phyloP scores from a whole-genome alignment of 2,113 vertebrate species.

The Acanthisitta chloris region DNA sequence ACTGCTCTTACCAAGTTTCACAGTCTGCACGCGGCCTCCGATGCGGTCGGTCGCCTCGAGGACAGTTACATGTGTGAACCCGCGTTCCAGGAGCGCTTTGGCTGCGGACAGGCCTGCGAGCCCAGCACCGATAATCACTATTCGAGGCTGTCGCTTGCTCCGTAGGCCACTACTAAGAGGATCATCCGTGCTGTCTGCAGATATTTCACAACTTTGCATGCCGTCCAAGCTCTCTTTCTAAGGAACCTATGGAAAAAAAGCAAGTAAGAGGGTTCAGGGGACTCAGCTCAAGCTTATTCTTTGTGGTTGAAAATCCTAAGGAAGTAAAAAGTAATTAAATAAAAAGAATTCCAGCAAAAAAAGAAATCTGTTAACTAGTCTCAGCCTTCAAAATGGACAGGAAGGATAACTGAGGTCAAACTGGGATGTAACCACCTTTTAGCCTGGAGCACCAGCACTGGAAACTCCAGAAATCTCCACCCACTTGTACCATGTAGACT shows the following conservation, averaged over 20 bases:
- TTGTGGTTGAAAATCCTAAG: background rate
- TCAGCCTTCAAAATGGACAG: background rate
- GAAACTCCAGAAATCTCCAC: background rate
- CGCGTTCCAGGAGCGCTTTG: conserved; percentile 88
- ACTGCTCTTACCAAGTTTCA: conserved; percentile 85
- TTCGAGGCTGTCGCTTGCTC: conserved; percentile 93
- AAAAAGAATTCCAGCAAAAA: background rate
- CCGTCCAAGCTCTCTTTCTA: conserved; percentile 94
- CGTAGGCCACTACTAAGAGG: conserved; percentile 93
- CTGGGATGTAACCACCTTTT: background rate
- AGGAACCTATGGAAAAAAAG: conserved; percentile 75
- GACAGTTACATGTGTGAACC: conserved; percentile 94
- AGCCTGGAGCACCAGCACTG: background rate
- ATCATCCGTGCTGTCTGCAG: conserved; percentile 99
- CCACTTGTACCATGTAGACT: background rate
- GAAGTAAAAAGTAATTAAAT: background rate
- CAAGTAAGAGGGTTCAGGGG: background rate
- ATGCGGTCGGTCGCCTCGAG: conserved; percentile 93
- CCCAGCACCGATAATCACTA: conserved; percentile 95
- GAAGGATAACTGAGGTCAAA: conserved; percentile 12
- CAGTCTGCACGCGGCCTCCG: conserved; percentile 93
- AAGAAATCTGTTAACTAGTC: background rate
- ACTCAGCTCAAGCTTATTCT: background rate
- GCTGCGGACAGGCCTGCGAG: conserved; percentile 93
- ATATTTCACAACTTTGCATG: conserved; percentile 99